phyloP scores from a whole-genome alignment of 1,140 invertebrate species.

The Atta texana region DNA sequence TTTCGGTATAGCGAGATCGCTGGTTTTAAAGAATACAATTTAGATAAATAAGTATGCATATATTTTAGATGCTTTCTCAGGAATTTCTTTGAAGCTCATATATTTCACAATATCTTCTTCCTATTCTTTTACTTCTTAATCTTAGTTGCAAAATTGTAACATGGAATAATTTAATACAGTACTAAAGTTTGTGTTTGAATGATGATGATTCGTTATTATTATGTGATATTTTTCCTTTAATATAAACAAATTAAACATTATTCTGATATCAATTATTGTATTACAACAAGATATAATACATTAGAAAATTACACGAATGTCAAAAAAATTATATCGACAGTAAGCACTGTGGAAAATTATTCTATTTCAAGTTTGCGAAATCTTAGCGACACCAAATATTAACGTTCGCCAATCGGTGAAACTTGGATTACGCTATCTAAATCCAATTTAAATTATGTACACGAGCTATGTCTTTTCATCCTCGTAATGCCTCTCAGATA shows the following conservation, averaged over 20 bases:
- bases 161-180: background rate
- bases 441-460: slow-evolving; percentile 63
- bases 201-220: background rate
- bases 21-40: slow-evolving; percentile 23
- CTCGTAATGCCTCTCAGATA: slow-evolving; percentile 43
- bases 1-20: background rate
- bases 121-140: background rate
- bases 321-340: background rate
- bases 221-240: background rate
- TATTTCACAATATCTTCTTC: background rate
- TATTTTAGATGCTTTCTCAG: background rate
- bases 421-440: slow-evolving; percentile 20
- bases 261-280: background rate
- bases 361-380: background rate
- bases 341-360: background rate
- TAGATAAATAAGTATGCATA: slow-evolving; percentile 17
- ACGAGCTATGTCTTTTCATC: slow-evolving; percentile 33
- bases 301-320: background rate
- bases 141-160: background rate
- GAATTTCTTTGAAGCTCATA: background rate
- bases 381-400: background rate
- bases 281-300: background rate
- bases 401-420: slow-evolving; percentile 1
- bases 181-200: background rate
- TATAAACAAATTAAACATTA: background rate